A percentile compares a stretch with the other conserved stretches of the same genome.
These are phyloP conservation scores for Drosophila yakuba DNA, from an alignment of 1,140 invertebrate species.

Conservation along the genomic window DNA sequence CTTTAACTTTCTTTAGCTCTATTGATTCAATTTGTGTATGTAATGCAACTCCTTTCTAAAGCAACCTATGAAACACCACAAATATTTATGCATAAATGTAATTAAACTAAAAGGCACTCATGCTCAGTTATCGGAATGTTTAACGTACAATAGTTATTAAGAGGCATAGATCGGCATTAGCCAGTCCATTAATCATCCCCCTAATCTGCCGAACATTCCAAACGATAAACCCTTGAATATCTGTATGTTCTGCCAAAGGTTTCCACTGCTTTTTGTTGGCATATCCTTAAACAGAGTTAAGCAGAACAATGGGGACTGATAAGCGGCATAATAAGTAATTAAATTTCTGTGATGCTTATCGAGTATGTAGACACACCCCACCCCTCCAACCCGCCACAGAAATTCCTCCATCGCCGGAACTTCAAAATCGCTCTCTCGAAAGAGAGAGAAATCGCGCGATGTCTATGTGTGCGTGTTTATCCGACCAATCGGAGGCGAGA, in stretches of 20 bases:
- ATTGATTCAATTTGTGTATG: too few species aligned
- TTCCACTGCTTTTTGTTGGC: conserved; percentile 13
- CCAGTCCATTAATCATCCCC: conserved; percentile 32
- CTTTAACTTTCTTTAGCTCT: too few species aligned
- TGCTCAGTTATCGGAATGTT: neutral
- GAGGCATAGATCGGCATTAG: neutral
- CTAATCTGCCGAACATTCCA: conserved; percentile 19
- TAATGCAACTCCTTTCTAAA: too few species aligned
- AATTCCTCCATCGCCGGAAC: conserved; percentile 13
- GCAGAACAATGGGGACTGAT: conserved; percentile 53
- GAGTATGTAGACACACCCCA: neutral
- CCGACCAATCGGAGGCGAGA: conserved; percentile 66
- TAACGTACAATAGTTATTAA: neutral
- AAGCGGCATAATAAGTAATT: conserved; percentile 71
- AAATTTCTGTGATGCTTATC: conserved; percentile 70
- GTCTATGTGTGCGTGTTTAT: conserved; percentile 52
- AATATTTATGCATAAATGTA: too few species aligned
- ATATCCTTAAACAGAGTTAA: conserved; percentile 30
- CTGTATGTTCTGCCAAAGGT: conserved; percentile 19
- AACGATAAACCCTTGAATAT: conserved; percentile 43
- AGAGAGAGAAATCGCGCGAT: neutral
- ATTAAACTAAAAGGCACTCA: neutral
- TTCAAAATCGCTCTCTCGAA: conserved; percentile 36
- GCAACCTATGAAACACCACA: too few species aligned
- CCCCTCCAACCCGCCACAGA: neutral